Percentiles rank a stretch among this genome's conserved stretches.
phyloP scores from a whole-genome alignment of 2,113 vertebrate species.

The Hydrolagus affinis region DNA sequence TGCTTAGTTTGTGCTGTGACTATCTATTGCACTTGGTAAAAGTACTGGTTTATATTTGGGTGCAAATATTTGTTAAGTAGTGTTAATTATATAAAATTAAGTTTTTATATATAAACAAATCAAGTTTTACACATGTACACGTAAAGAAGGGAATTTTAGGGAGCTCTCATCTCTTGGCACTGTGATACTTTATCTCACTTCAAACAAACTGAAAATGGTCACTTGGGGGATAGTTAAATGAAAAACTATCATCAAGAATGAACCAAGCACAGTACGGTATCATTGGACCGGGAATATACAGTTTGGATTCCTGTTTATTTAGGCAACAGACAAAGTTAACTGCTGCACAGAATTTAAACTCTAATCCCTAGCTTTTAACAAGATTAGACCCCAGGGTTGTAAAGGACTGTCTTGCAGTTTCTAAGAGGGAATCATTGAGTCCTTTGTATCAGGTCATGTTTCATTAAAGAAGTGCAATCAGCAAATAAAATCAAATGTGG shows the following conservation, averaged over 20 bases:
- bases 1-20: neutral
- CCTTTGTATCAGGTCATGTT: too few relatives aligned
- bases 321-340: neutral
- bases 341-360: neutral
- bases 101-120: too few relatives aligned
- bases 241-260: constrained; percentile 3
- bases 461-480: neutral
- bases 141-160: neutral
- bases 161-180: neutral
- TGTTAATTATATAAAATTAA: neutral
- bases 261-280: neutral
- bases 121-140: too few relatives aligned
- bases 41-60: neutral
- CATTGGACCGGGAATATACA: neutral
- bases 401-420: neutral
- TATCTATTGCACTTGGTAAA: neutral
- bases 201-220: constrained; percentile 4
- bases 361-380: neutral
- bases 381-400: neutral
- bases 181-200: neutral
- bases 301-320: constrained; percentile 15
- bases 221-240: neutral
- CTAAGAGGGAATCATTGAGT: too few relatives aligned
- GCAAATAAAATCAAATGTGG: neutral
- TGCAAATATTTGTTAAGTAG: neutral